Evolutionary conservation across 1,140 invertebrate species (phyloP), one percentile per base, ranked within the genome.

Genomic region (Phenacoccus solenopsis): DNA sequence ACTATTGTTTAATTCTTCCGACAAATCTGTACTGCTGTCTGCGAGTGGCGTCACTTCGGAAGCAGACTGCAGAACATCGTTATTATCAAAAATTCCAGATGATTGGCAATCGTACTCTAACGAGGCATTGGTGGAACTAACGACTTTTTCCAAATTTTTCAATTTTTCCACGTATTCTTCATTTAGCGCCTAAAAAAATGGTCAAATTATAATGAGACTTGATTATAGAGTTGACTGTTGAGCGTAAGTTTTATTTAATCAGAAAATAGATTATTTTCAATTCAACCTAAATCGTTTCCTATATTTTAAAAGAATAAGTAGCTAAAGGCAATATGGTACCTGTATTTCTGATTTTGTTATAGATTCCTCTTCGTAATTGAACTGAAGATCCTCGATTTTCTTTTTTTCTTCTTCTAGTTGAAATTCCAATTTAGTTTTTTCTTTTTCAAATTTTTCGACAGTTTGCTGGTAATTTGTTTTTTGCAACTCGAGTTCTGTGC

Each of bases 371-470:
- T 97, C 94, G 72, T 93, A 87, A 38, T 89, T 85, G 77, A 97
- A 97, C 76, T 93, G 86, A 61, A 96, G 81, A 79, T 98, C 95
- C 82, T 98, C 94, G 12, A 89, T 84, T 79, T 92, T 94, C 75
- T 90, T 87, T 75, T 84, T 87, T 75, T 94, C 91, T 74, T 95
- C 91, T 72, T 94, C 90, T 72, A 96, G 76, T 73, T 89, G 86
- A 56, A 82, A 80, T 61, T 80, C 77, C 22, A 95, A 77, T 25
- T 84, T 82, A 70, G 83, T 82, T 73, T 87, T 86, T 72, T 92
- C 88, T 5, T 81, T 78, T 74, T 89, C 84, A 9, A 89, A 28
- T 28, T 67, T 70, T 35, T 38, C 72, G 13, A 72, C 68, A 22
- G 35, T 69, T 71, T 70, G 27, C 59, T 81, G 77, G 20, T 78